These are phyloP conservation scores for Procambarus virginalis DNA, from an alignment of 1,140 invertebrate genomes.

Conservation along the genomic window DNA sequence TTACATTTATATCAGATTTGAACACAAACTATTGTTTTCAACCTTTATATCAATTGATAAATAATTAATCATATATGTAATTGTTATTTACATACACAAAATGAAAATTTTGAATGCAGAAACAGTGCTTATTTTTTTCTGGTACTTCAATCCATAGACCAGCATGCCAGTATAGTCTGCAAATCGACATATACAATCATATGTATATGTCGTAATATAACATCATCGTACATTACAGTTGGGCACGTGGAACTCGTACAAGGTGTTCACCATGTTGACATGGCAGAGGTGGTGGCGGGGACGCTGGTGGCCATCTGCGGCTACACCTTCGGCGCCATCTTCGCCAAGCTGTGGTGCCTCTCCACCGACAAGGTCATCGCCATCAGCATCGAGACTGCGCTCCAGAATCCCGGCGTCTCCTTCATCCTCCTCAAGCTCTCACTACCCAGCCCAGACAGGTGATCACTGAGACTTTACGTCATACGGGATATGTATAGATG, in stretches of 20 bases:
- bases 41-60: no score
- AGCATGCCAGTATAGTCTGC: no score
- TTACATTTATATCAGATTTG: no score
- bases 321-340: slow-evolving; percentile 55
- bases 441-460: slow-evolving; percentile 74
- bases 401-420: slow-evolving; percentile 76
- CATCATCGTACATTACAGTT: slow-evolving; percentile 20
- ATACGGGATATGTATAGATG: no score
- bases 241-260: slow-evolving; percentile 66
- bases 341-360: slow-evolving; percentile 54
- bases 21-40: no score
- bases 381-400: slow-evolving; percentile 77
- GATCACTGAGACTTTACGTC: neutral
- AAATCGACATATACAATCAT: no score
- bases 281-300: slow-evolving; percentile 51
- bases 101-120: no score
- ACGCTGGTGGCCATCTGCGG: slow-evolving; percentile 48
- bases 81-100: no score
- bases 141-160: no score
- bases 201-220: no score
- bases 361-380: slow-evolving; percentile 73
- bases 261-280: slow-evolving; percentile 65
- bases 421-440: slow-evolving; percentile 75
- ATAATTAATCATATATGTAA: no score
- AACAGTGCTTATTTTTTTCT: no score